Percentiles rank a stretch among this genome's conserved stretches.
These are phyloP conservation scores for Aleiodes sp. DNA, from an alignment of 1,140 invertebrate species.

Conservation along the genomic window DNA sequence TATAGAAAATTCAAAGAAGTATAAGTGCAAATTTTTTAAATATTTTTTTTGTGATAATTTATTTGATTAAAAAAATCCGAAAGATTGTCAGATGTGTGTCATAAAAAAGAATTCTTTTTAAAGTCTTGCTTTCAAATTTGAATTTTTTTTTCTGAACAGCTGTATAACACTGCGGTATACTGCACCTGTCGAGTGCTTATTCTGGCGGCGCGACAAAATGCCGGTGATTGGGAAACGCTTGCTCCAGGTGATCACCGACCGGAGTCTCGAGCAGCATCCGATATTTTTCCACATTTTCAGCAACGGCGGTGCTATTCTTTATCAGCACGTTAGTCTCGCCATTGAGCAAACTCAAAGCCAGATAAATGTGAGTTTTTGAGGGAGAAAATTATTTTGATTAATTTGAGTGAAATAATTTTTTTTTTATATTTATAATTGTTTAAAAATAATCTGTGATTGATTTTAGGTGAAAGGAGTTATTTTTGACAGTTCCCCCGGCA, in stretches of 20 bases:
- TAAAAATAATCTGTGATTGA: too few species aligned
- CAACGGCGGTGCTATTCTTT: conserved; percentile 79
- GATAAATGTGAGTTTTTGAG: conserved; percentile 54
- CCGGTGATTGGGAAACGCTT: conserved; percentile 72
- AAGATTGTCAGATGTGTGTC: too few species aligned
- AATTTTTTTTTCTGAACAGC: conserved; percentile 57
- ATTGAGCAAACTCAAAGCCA: conserved; percentile 65
- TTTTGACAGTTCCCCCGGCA: conserved; percentile 79
- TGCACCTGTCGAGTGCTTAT: conserved; percentile 74
- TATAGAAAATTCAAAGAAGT: too few species aligned
- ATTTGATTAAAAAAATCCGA: too few species aligned
- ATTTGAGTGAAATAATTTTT: neutral
- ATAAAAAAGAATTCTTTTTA: too few species aligned
- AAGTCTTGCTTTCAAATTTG: conserved; percentile 5
- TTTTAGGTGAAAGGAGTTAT: conserved; percentile 77
- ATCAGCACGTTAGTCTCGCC: conserved; percentile 73
- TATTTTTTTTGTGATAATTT: neutral
- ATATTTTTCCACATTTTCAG: conserved; percentile 84
- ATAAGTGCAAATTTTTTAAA: too few species aligned
- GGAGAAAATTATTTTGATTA: neutral
- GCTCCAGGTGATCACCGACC: conserved; percentile 73
- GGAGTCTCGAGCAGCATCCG: conserved; percentile 75
- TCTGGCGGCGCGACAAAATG: conserved; percentile 72
- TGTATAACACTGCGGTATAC: conserved; percentile 80
- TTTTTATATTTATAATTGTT: conserved; percentile 15